Base-by-base conservation (phyloP, 2,113 vertebrate genomes). In the Peromyscus californicus region DNA sequence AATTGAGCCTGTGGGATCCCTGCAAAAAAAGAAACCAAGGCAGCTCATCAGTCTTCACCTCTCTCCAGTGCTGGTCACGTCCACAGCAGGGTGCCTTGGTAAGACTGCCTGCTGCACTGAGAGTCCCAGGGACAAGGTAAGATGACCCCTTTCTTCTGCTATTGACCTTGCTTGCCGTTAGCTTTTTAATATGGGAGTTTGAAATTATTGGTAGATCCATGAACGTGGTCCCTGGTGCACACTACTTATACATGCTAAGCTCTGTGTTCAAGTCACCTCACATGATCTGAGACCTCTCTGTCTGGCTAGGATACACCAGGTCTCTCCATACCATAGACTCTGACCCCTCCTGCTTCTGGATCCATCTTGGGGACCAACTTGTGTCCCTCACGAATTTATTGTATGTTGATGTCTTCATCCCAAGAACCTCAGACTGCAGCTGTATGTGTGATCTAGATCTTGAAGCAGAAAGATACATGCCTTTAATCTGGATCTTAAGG, bases 231-330 rank as follows among this genome's bases (percentile, higher is more conserved):
- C 85, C 69, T 7, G 13, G 72, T 1, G 0, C 1, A 0, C 5
- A 36, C 1, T 3, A 6, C 39, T 22, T 51, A 16, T 31, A 33
- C 17, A 21, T 3, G 42, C 21, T 33, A 67, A 7, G 21, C 65
- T 8, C 76, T 1, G 16, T 2, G 39, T 11, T 9, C 0, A 1
- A 7, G 48, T 17, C 36, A 45, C 33, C 67, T 33, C 21, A 7
- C 51, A 78, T 36, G 16, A 26, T 76, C 87, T 3, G 13, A 61
- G 33, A 65, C 21, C 7, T 22, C 54, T 26, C 70, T 17, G 2
- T 22, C 17, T 84, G 16, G 17, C 26, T 39, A 42, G 0, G 19
- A 0, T 15, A 33, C 6, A 42, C 33, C 2, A 48, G 7, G 59
- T 67, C 45, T 29, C 11, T 78, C 72, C 22, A 29, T n/a, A 63